Percentiles rank a stretch among this genome's conserved stretches.
Evolutionary conservation across 1,140 invertebrate species (phyloP).

Genomic region (Drosophila lowei): DNA sequence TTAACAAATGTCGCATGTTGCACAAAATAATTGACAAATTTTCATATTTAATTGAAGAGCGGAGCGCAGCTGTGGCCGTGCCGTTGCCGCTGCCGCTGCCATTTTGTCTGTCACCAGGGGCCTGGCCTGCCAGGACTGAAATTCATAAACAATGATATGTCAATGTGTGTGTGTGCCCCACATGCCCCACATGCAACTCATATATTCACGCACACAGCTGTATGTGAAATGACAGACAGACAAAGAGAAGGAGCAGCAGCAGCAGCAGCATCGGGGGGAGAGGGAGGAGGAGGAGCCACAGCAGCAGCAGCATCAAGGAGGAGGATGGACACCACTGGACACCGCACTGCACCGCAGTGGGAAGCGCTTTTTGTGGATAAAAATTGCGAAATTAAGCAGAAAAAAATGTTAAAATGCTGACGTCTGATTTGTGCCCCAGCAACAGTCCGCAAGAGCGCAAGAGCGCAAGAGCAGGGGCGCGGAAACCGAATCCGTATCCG

Average conservation of each 20-base stretch:
- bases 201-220: slow-evolving; percentile 66
- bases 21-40: slow-evolving; percentile 82
- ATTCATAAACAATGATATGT: slow-evolving; percentile 73
- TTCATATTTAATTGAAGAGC: slow-evolving; percentile 81
- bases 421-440: slow-evolving; percentile 66
- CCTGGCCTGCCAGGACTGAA: slow-evolving; percentile 47
- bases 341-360: background rate
- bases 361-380: slow-evolving; percentile 40
- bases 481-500: background rate
- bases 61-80: slow-evolving; percentile 61
- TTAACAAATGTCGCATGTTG: slow-evolving; percentile 80
- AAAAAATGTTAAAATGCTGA: slow-evolving; percentile 74
- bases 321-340: slow-evolving; percentile 2
- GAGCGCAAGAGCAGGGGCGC: background rate
- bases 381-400: slow-evolving; percentile 79
- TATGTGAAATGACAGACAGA: slow-evolving; percentile 62
- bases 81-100: slow-evolving; percentile 31
- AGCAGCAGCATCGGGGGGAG: background rate
- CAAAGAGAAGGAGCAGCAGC: slow-evolving; percentile 6
- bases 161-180: slow-evolving; percentile 13
- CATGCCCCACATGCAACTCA: slow-evolving; percentile 36
- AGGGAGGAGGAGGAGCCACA: background rate
- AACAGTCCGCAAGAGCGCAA: slow-evolving; percentile 7
- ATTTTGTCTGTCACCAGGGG: slow-evolving; percentile 67
- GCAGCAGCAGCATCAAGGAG: background rate